Conservation (phyloP, 2,113 vertebrate species). For the Garra rufa region DNA sequence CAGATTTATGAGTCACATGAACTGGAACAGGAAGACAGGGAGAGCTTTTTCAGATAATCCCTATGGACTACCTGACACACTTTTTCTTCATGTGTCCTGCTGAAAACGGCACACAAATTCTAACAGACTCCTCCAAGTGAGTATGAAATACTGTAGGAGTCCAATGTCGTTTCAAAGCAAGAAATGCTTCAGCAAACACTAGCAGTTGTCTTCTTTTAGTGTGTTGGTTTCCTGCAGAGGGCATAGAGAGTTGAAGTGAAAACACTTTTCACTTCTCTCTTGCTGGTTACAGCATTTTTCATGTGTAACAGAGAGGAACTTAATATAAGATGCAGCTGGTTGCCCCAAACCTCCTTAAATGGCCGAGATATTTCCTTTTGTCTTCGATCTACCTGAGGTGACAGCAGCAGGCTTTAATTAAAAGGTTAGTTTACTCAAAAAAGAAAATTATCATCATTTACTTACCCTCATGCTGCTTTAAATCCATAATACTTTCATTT, state of each 20-base stretch:
- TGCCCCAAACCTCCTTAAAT: not conserved
- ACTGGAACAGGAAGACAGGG: conserved; percentile 55
- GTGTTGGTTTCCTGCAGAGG: not conserved
- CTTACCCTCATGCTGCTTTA: not conserved
- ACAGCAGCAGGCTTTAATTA: not conserved
- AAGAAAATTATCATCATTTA: not conserved
- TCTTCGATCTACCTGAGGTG: not conserved
- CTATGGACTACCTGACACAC: conserved; percentile 49
- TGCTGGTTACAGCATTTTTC: conserved; percentile 12
- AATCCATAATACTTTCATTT: not conserved
- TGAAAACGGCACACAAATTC: conserved; percentile 38
- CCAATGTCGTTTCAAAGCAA: not conserved
- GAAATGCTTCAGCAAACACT: not conserved
- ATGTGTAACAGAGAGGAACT: conserved; percentile 13
- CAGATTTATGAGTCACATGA: conserved; percentile 37
- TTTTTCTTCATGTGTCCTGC: conserved; percentile 43
- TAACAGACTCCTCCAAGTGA: not conserved
- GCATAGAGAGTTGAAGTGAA: not conserved
- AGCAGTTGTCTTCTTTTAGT: not conserved
- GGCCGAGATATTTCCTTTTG: not conserved
- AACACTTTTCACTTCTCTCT: conserved; percentile 23
- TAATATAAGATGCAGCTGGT: not conserved
- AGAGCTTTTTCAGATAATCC: conserved; percentile 54
- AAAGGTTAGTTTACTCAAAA: not conserved
- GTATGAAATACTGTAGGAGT: not conserved